A percentile compares a stretch with the other conserved stretches of the same genome.
These are phyloP conservation scores for Rhinogobius similis DNA, from an alignment of 2,113 vertebrate genomes.

Conservation along the genomic window DNA sequence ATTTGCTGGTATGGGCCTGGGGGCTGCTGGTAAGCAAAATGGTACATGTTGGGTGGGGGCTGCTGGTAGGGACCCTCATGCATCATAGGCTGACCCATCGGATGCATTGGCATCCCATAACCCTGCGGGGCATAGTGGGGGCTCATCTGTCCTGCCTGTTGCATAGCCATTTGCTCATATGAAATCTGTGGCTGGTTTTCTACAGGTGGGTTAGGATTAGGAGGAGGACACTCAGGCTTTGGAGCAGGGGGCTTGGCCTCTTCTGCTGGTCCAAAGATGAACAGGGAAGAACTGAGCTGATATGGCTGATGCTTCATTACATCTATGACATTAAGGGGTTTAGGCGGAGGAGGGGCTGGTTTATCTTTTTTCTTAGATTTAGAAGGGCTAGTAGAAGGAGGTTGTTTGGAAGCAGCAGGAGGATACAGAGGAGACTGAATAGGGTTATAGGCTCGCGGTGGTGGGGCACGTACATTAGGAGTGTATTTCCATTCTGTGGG, in stretches of 20 bases:
- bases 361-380: conserved; percentile 82
- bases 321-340: conserved; percentile 89
- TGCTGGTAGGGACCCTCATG: conserved; percentile 78
- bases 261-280: conserved; percentile 88
- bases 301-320: conserved; percentile 98
- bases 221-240: conserved; percentile 54
- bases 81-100: conserved; percentile 74
- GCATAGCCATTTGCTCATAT: conserved; percentile 69
- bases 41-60: conserved; percentile 59
- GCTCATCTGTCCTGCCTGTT: conserved; percentile 73
- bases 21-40: conserved; percentile 63
- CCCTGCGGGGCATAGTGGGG: conserved; percentile 72
- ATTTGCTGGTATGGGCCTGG: conserved; percentile 61
- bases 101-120: conserved; percentile 76
- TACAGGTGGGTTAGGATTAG: conserved; percentile 53
- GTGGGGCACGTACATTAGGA: conserved; percentile 91
- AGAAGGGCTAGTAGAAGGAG: conserved; percentile 68
- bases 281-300: conserved; percentile 91
- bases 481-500: conserved; percentile 95
- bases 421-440: conserved; percentile 92
- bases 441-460: conserved; percentile 90
- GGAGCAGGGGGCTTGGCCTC: conserved; percentile 69
- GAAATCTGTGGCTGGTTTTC: conserved; percentile 71
- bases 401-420: conserved; percentile 83
- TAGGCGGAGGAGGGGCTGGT: conserved; percentile 79